phyloP scores from a whole-genome alignment of 2,888 invertebrate species.

The Punctoribates punctum region DNA sequence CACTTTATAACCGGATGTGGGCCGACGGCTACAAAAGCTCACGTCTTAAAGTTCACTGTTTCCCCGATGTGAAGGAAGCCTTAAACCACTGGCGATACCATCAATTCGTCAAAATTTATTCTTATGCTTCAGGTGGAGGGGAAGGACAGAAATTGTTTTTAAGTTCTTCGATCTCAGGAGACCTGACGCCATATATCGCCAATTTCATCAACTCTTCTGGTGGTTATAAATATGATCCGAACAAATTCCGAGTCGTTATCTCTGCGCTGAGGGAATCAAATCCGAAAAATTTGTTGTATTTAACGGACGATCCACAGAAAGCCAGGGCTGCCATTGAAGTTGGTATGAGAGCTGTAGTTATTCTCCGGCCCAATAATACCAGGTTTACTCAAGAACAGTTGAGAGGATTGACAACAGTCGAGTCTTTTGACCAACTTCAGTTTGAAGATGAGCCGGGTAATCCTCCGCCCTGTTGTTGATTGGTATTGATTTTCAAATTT shows the following conservation, averaged over 20 bases:
- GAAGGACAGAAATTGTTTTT: slow-evolving; percentile 32
- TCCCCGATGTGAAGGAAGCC: slow-evolving; percentile 15
- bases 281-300: slow-evolving; percentile 26
- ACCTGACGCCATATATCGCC: slow-evolving; percentile 15
- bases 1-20: slow-evolving; percentile 21
- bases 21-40: background rate
- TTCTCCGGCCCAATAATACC: background rate
- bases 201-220: slow-evolving; percentile 36
- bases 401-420: background rate
- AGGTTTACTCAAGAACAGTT: slow-evolving; percentile 11
- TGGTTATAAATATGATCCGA: slow-evolving; percentile 32
- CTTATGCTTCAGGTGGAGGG: slow-evolving; percentile 29
- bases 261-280: slow-evolving; percentile 31
- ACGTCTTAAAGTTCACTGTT: slow-evolving; percentile 22
- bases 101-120: slow-evolving; percentile 38
- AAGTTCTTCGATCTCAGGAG: background rate
- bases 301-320: slow-evolving; percentile 19
- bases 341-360: slow-evolving; percentile 10
- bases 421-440: background rate
- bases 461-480: slow-evolving; percentile 17
- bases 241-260: slow-evolving; percentile 14
- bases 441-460: background rate
- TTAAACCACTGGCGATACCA: slow-evolving; percentile 32
- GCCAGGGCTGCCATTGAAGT: slow-evolving; percentile 20
- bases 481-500: too few relatives aligned